Base-by-base conservation (phyloP, 2,888 invertebrate genomes). In the Scaptomyza polygonia region DNA sequence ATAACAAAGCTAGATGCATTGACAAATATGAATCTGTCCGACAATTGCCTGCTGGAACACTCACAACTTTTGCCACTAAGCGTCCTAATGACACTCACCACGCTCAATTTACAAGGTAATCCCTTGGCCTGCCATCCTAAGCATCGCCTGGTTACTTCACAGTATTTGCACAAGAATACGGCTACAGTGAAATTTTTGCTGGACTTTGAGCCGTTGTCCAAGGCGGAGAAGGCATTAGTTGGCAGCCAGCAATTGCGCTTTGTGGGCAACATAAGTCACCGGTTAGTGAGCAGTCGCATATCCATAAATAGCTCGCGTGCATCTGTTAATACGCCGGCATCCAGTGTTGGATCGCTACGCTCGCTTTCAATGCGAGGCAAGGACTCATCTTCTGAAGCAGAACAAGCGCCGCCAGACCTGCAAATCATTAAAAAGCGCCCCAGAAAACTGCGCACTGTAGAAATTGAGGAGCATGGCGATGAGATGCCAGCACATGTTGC, bases 21-120 rank as follows among this genome's bases (percentile, higher is more conserved):
- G 18, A 92, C 91, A 11, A 93, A 94, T 83, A 89, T 95, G 48
- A 94, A 95, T 90, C 86, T 95, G 47, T 93, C 94, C 0, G 93
- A 93, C 56, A 95, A 95, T 88, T 94, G 93, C 80, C 89, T 95
- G 58, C 85, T 93, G 12, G 93, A 94, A 68, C 95, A 95, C 86
- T 90, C 92, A n/a, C 90, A 90, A 39, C 89, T 95, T 11, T 89
- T 93, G 79, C 93, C 94, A 7, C 79, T 95, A 11, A 92, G 93
- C 48, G 92, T 93, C 45, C 91, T 95, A 72, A 89, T 93, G 2
- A 91, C 93, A 0, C 90, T 95, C 5, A 90, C 93, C 47, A 93
- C 92, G 87, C 81, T 95, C 11, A 93, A 93, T 75, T 90, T 95
- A 12, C 92, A 92, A 69, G 94, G 94, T 5, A 95, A 95, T 92